Base-by-base conservation (phyloP, 2,113 vertebrate genomes). In the Eidolon helvum region DNA sequence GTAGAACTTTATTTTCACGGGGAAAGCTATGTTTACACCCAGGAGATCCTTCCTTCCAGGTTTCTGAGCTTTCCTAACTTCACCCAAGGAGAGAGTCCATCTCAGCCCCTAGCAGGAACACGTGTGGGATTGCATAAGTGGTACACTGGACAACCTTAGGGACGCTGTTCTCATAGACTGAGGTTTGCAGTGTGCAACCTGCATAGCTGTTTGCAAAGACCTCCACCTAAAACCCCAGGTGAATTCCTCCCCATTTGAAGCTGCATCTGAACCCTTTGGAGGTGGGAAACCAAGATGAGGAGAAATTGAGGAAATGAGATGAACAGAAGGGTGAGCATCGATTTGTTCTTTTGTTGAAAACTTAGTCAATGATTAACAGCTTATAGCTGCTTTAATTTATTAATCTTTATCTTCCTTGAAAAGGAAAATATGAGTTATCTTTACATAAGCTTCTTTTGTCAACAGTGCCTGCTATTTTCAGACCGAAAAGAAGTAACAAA, bases 381-480 rank as follows among this genome's bases (percentile, higher is more conserved):
- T 88, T 79, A 50, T 65, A 33, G 2, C 48, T 79, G 74, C 66
- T 87, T 48, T 79, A 87, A 53, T 85, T 82, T 74, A 80, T 83
- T 83, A 86, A 88, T n/a, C 59, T 88, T 93, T 79, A 18, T 78
- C 74, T 79, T 78, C 90, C 87, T 94, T 90, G 45, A 40, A 91
- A 94, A 90, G n/a, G 38, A 75, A 92, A 94, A 94, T 75, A 48
- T 9, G 57, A 80, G 4, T 77, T 92, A 14, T 68, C 88, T 91
- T 93, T 93, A 91, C 35, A 91, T 68, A 87, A 87, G 7, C 43
- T 63, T 43, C 43, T 77, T 91, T 83, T 84, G 50, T 92, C 72
- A 50, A 68, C 77, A 88, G 24, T 43, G 10, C 61, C 78, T 79
- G n/a, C 83, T 90, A 21, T 94, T 95, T 96, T 88, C 69, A 94